Evolutionary conservation across 2,797 vertebrate genomes (phyloP), one percentile per base, ranked within the genome.

Genomic region (Apogon talboti): DNA sequence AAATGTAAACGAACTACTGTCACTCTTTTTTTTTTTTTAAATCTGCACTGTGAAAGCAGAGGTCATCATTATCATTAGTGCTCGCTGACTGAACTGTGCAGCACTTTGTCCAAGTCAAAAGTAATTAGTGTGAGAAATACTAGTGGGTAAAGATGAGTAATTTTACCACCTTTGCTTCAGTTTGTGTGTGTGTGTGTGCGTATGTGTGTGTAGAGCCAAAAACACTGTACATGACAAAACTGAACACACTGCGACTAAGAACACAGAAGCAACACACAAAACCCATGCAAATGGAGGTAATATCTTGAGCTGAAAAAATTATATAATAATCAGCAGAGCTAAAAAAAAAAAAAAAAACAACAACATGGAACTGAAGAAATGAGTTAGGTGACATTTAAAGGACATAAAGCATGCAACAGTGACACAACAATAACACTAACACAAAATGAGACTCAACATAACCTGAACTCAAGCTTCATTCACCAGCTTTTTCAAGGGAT

Each of bases 31-130:
- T 16, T 42, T 6, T 14, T 6, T 30, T 42, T 8, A 41, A 38
- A 24, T 4, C 0, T 1, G 12, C 1, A 12, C 15, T 12, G 6
- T 3, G 16, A 0, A 18, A 11, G 2, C 11, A 11, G 2, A 3
- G 18, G 1, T 24, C 11, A 11, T 24, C 10, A 38, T 24, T 11
- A 33, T 48, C 6, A 35, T 18, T 11, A 49, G 57, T 18, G 7
- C 46, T 9, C 1, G 11, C 3, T 35, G 14, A 8, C 7, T 38
- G 14, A 15, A 30, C 14, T 21, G 13, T 2, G 1, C 4, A 4
- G 10, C 10, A 2, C 19, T 43, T 16, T 56, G n/a, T 12, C 21
- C 8, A 5, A 21, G 11, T 15, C 0, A 0, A 46, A 14, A 11
- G 16, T 19, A 13, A 48, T 13, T 11, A 40, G 7, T 12, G 11